Evolutionary conservation across 2,797 vertebrate genomes (phyloP), one percentile per base, ranked within the genome.

Genomic region (Notolabrus celidotus): DNA sequence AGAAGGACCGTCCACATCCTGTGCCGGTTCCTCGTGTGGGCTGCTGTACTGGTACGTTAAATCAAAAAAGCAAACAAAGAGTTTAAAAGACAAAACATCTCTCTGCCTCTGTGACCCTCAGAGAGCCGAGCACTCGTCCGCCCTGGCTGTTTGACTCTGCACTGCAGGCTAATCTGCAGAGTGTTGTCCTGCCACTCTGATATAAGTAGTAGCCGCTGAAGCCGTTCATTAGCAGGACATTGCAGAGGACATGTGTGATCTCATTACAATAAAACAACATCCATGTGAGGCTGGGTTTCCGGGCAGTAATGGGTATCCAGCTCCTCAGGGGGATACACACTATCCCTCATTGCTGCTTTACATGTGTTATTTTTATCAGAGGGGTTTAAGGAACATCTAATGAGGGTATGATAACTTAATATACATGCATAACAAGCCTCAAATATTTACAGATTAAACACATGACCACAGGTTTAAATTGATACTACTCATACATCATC

Each of bases 11-110:
- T 82, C 75, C 89, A 82, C 33, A 87, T 96, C 87, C 84, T 96
- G 67, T 85, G 90, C 77, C 91, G 95, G 64, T 96, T 95, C 89
- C 81, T 95, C 3, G 86, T 90, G 63, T 96, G 94, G 92, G 90
- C 95, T 60, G 2, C 93, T 84, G 52, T 96, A 70, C 90, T 97
- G 95, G 95, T 97, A 93, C 19, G 95, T 95, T 19, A 38, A 64
- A 20, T 47, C n/a, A 33, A n/a, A n/a, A n/a, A n/a, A n/a, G n/a
- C n/a, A n/a, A n/a, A n/a, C n/a, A n/a, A n/a, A n/a, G n/a, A n/a
- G 43, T 39, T 53, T 47, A 33, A 71, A 65, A 54, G 23, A n/a
- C 45, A 38, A 71, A 69, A 52, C 27, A n/a, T 45, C 20, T 3
- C 61, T n/a, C 59, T 53, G 39, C 10, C 41, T 12, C 15, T 14